Evolutionary conservation across 2,888 invertebrate genomes (phyloP).

Genomic region (Hyalella azteca): DNA sequence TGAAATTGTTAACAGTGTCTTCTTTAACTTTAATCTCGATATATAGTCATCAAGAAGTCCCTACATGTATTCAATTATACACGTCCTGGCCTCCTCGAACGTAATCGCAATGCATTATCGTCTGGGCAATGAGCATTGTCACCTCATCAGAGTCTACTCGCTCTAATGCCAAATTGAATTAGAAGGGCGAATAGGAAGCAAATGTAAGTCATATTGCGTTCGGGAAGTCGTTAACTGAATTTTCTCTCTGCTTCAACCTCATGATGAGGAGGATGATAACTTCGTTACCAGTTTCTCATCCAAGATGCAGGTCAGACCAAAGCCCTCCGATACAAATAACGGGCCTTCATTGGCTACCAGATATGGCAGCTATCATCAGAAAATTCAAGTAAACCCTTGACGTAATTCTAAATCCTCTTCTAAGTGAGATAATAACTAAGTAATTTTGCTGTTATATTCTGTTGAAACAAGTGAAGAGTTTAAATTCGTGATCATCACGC

Average conservation of each 20-base stretch:
- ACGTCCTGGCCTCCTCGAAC: not conserved
- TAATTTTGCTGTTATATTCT: not conserved
- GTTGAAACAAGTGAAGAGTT: not conserved
- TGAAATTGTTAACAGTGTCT: too few species aligned
- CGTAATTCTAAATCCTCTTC: not conserved
- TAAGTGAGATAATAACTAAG: not conserved
- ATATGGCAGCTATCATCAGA: not conserved
- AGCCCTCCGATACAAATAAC: conserved; percentile 10
- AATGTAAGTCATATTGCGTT: not conserved
- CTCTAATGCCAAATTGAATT: conserved; percentile 1
- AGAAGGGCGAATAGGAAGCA: not conserved
- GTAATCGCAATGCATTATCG: not conserved
- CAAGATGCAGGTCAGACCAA: not conserved
- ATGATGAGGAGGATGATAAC: not conserved
- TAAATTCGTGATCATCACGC: too few species aligned
- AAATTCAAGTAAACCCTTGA: not conserved
- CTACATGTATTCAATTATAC: too few species aligned
- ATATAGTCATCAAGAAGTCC: too few species aligned
- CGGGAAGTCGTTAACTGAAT: not conserved
- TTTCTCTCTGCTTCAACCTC: not conserved
- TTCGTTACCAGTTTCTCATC: not conserved
- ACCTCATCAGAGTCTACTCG: conserved; percentile 1
- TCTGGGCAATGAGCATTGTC: not conserved
- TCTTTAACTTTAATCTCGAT: too few species aligned
- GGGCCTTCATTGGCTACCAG: not conserved